Evolutionary conservation across 2,888 invertebrate genomes (phyloP).

Genomic region (Limnephilus auricula): DNA sequence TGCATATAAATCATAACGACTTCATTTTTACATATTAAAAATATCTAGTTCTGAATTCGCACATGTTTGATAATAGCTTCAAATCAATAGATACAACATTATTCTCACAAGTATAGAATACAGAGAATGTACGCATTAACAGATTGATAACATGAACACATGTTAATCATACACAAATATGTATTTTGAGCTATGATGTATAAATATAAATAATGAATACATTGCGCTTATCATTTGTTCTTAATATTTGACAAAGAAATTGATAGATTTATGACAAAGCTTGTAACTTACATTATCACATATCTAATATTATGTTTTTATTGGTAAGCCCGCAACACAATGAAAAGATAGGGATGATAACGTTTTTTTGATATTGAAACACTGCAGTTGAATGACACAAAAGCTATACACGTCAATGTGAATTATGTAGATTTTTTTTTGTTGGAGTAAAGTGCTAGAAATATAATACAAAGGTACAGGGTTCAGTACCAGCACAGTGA

Average conservation of each 20-base stretch:
- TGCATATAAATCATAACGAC: neutral
- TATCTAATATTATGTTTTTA: neutral
- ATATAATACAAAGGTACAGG: neutral
- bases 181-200: neutral
- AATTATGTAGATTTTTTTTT: neutral
- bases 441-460: neutral
- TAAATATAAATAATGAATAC: neutral
- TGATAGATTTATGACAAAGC: slow-evolving; percentile 2
- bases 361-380: neutral
- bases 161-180: neutral
- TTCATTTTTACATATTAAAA: neutral
- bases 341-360: neutral
- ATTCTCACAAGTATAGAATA: neutral
- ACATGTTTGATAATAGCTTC: neutral
- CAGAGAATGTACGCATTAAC: neutral
- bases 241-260: neutral
- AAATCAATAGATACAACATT: neutral
- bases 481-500: neutral
- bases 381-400: neutral
- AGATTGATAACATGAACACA: neutral
- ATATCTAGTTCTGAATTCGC: neutral
- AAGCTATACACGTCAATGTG: neutral
- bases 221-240: neutral
- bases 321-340: neutral
- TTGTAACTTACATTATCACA: neutral